Evolutionary conservation across 2,888 invertebrate genomes (phyloP), one percentile per base, ranked within the genome.

Genomic region (Drepanosiphum platanoidis): DNA sequence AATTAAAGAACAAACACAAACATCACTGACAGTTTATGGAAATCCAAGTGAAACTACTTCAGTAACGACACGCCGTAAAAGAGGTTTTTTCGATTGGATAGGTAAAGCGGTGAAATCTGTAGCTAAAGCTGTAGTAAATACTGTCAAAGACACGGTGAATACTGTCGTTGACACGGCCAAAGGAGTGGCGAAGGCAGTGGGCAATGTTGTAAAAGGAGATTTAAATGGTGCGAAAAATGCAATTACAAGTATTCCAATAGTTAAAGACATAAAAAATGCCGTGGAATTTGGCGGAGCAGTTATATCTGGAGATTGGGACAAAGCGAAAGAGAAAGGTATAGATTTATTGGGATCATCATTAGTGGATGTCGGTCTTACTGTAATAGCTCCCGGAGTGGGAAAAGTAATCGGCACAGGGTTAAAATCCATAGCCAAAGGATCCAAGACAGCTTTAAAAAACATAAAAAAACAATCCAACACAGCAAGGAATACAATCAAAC

Each of bases 191-290:
- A 72, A 86, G 13, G 78, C 86, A 18, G 84, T 86, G 11, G 83
- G 72, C 18, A 86, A 86, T 34, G 86, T 79, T 13, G 86, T 86
- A 13, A 86, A 71, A 46, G 86, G 86, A 66, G 86, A 86, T 74
- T 86, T 86, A 18, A 34, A 86, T 8, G 83, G 83, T 22, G 86
- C 86, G 0, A 86, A 86, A 80, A 74, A 86, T 34, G 83, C 84
- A 7, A 64, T 86, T 52, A 32, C 72, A 22, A 74, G 86, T 27
- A 86, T 86, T 78, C 86, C 86, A 4, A 84, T 86, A 27, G 86
- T 86, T 1, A 86, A 86, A 61, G 86, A 86, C 39, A 42, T 86
- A 15, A 86, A 86, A 42, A 86, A 64, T 58, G 86, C 36, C 11
- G 83, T 86, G 7, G 86, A 83, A 11, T 75, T 86, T 11, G 86